Conservation (phyloP, 2,888 invertebrate genomes). For the Drosophila pseudotakahashii region DNA sequence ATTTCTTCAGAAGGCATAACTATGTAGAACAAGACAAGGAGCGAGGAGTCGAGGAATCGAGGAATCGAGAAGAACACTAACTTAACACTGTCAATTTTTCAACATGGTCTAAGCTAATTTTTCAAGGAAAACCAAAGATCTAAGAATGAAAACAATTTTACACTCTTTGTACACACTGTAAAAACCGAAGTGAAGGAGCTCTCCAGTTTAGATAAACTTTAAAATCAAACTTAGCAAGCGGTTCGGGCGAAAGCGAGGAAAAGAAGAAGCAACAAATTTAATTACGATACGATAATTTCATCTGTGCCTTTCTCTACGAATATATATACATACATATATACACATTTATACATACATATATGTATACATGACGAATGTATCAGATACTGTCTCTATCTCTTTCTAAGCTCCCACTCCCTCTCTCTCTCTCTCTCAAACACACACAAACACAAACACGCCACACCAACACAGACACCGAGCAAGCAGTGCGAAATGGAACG, state of each 20-base stretch:
- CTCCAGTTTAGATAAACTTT: conserved; percentile 65
- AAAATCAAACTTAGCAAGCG: conserved; percentile 60
- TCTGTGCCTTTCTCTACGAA: conserved; percentile 82
- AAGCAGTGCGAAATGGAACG: conserved; percentile 24
- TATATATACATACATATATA: conserved; percentile 48
- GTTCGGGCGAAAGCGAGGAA: conserved; percentile 37
- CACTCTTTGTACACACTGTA: conserved; percentile 69
- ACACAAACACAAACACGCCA: not conserved
- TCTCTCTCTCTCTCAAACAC: conserved; percentile 3
- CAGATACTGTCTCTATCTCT: conserved; percentile 10
- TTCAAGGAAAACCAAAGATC: conserved; percentile 32
- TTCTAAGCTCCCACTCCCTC: conserved; percentile 15
- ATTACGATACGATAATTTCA: conserved; percentile 79
- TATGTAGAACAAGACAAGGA: conserved; percentile 14
- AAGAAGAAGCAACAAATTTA: conserved; percentile 57
- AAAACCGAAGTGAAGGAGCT: conserved; percentile 21
- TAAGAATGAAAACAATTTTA: conserved; percentile 53
- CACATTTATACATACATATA: too few species aligned
- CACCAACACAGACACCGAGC: conserved; percentile 15
- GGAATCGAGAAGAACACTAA: conserved; percentile 27
- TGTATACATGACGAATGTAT: conserved; percentile 52
- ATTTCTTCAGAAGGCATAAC: conserved; percentile 34
- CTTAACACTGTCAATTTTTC: conserved; percentile 74
- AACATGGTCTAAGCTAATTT: conserved; percentile 54
- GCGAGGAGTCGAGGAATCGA: not conserved